Evolutionary conservation across 2,113 vertebrate species (phyloP), one percentile per base, ranked within the genome.

Genomic region (Salvelinus namaycush): DNA sequence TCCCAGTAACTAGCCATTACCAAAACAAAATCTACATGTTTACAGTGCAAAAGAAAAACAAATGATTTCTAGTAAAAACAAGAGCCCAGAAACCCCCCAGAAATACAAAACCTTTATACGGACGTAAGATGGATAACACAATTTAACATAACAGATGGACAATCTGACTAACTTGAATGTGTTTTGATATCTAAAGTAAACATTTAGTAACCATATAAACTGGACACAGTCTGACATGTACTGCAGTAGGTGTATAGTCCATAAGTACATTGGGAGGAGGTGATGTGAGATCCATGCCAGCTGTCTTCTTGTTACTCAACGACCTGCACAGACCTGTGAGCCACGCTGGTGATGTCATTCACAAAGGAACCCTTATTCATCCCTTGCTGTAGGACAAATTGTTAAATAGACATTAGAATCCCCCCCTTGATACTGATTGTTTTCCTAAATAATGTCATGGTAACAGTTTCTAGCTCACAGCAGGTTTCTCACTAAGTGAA

Each of bases 311-410:
- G 1, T 82, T 84, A 93, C 4, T 90, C 82, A 12, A 89, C 22
- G 2, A 85, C 77, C 39, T 91, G 88, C 54, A 72, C 1, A 5
- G 87, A 87, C 75, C 72, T 91, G 65, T 87, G 74, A 4, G 78
- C 90, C 3, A 85, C 79, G 8, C 54, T 82, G 68, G 94, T 94
- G 79, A 75, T 7, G 24, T 94, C 90, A 69, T 94, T 95, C 76
- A 94, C 79, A 77, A 95, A 95, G 0, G 74, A 70, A 24, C 89
- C 93, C 88, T 97, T 97, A 26, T 83, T 92, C 79, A 98, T 94
- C 11, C 96, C 96, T 94, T 96, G 93, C 97, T 99, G 95, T 54
- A 85, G 79, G 73, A 81, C 13, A 86, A 73, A 83, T 24, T 18
- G 44, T 2, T 60, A 68, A 67, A 82, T 0, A n/a, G 13, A 39